Base-by-base conservation (phyloP, 2,888 invertebrate species). In the Agelastica alni region DNA sequence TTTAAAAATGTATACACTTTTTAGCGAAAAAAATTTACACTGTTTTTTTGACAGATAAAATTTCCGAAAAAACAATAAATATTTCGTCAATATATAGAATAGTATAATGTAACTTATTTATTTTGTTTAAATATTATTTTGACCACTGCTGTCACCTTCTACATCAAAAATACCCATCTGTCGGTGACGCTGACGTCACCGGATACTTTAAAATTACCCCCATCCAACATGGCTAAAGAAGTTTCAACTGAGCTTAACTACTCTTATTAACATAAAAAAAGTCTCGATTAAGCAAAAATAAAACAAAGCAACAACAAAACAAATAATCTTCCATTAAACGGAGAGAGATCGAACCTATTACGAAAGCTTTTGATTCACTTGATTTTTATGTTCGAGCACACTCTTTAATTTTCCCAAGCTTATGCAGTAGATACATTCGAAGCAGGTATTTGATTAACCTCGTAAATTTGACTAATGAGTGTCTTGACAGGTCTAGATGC, bases 381-480 rank as follows among this genome's bases (percentile, higher is more conserved):
- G 49, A 57, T 49, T 53, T 57, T 57, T 57, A 53, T 49, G 41
- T 47, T 48, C 16, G 32, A 42, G 43, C 46, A 37, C 45, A 46
- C 32, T 45, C 44, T 54, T 54, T 54, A 49, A 54, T 54, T 54
- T 44, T 28, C 43, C 37, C 31, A 36, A 32, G n/a, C 32, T 46
- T 48, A 48, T 28, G 39, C 26, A 47, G 39, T 48, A 39, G 41
- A 16, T 47, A 37, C 39, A 53, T 51, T n/a, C 41, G 22, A 51
- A 46, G 46, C 45, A 43, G 60, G 51, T 56, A 58, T 59, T 62
- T 64, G 63, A 66, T 64, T 64, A 60, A 55, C 54, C 61, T 59
- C 63, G 62, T 66, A 64, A 66, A 66, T 64, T 60, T 59, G 57
- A 53, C 62, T 66, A 66, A 66, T 66, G 64, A 66, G 63, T 53